A percentile compares a stretch with the other conserved stretches of the same genome.
These are phyloP conservation scores for Hirtodrosophila confusa DNA, from an alignment of 2,888 invertebrate species.

Conservation along the genomic window DNA sequence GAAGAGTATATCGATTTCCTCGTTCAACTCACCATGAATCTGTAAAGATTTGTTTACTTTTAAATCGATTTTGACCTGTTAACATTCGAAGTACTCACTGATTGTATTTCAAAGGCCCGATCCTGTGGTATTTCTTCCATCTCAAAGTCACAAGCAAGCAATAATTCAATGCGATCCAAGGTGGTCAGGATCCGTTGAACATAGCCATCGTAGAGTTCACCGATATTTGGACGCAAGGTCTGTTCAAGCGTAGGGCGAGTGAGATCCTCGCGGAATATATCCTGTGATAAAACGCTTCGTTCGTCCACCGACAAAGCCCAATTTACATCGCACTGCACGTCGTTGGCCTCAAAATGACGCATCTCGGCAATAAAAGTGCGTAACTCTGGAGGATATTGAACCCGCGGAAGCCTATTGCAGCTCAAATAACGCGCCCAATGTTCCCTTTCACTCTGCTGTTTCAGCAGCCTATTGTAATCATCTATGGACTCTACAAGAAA, in stretches of 20 bases:
- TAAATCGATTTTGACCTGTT: not conserved
- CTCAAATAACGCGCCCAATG: conserved; percentile 70
- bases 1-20: conserved; percentile 47
- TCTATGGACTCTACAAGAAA: conserved; percentile 42
- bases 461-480: conserved; percentile 31
- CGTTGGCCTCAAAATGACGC: conserved; percentile 41
- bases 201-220: conserved; percentile 53
- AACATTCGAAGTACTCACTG: conserved; percentile 21
- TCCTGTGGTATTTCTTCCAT: conserved; percentile 16
- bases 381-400: conserved; percentile 63
- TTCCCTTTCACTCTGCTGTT: conserved; percentile 22
- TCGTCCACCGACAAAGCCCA: conserved; percentile 77
- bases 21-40: conserved; percentile 41
- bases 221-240: conserved; percentile 57
- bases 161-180: conserved; percentile 31
- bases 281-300: conserved; percentile 72
- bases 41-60: conserved; percentile 11
- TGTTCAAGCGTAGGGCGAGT: conserved; percentile 54
- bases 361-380: conserved; percentile 62
- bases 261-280: conserved; percentile 55
- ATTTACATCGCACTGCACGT: conserved; percentile 37
- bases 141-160: conserved; percentile 37
- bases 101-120: conserved; percentile 34
- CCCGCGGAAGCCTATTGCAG: conserved; percentile 73
- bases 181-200: conserved; percentile 51